Evolutionary conservation across 1,140 invertebrate genomes (phyloP), one percentile per base, ranked within the genome.

Genomic region (Aphaenogaster ashmeadi): DNA sequence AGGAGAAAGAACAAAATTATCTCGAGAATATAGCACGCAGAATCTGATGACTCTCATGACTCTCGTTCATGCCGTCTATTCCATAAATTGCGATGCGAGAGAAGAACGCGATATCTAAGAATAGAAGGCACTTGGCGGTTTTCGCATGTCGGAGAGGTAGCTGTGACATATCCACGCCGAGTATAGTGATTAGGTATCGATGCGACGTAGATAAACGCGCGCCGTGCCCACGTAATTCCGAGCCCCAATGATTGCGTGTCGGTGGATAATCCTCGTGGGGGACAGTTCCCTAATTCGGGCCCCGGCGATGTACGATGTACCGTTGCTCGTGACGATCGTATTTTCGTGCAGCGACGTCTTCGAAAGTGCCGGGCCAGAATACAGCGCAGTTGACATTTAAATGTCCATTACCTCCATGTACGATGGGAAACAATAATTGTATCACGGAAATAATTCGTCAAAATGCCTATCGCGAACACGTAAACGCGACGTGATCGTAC

Each of bases 261-360:
- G n/a, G 56, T 52, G 84, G 86, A 90, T 85, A 90, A 90, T 90
- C 88, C 89, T 62, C 75, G 77, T 90, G 62, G 58, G 88, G 75
- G 44, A 85, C 66, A 69, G n/a, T 90, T 72, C 78, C 86, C 88
- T 84, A 87, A 90, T 90, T 90, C 41, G 21, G 21, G n/a, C 33
- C 50, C 60, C 67, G n/a, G 47, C 87, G 66, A 44, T 18, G 15
- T 85, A 80, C 87, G 66, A 44, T 18, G 15, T 85, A 80, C 72
- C 33, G 7, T 38, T 60, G 56, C 75, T 83, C 47, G 64, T 78
- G 44, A 84, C 84, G 75, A 87, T 89, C 47, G 33, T 60, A 66
- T 71, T 52, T 7, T 36, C 52, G 41, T 52, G 67, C 33, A 18
- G 27, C 15, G 54, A 52, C 33, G 60, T 83, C 75, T 71, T 54